Conservation (phyloP, 2,797 vertebrate species). For the Rhabdomys pumilio region DNA sequence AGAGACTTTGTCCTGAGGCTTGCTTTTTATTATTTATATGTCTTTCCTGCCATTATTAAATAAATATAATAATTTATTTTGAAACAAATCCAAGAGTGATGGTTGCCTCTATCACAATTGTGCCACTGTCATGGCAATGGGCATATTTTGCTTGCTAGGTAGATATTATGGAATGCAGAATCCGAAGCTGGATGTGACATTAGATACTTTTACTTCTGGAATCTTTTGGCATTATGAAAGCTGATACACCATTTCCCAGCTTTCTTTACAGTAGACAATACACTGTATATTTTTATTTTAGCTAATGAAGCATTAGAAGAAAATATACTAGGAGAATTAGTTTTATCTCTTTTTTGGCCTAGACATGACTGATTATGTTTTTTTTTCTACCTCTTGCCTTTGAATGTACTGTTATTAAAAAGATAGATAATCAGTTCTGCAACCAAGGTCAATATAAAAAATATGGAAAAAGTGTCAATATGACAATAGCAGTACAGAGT, state of each 20-base stretch:
- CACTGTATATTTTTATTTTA: not conserved
- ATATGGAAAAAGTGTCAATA: not conserved
- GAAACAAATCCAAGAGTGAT: not conserved
- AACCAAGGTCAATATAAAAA: not conserved
- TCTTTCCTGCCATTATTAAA: not conserved
- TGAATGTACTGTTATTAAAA: slow-evolving; percentile 27
- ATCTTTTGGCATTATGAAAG: not conserved
- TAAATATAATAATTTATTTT: not conserved
- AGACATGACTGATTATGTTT: not conserved
- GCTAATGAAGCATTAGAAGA: not conserved
- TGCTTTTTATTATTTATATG: not conserved
- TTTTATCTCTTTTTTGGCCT: not conserved
- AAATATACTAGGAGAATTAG: not conserved
- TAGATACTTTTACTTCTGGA: not conserved
- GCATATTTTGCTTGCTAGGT: not conserved
- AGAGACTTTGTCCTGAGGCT: not conserved
- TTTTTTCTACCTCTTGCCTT: not conserved
- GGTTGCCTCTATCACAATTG: not conserved
- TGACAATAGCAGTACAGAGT: not conserved
- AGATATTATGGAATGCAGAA: not conserved
- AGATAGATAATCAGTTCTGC: not conserved
- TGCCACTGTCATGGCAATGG: not conserved
- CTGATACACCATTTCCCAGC: not conserved
- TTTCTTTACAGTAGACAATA: not conserved
- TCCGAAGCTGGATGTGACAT: too few species aligned